Conservation (phyloP, 2,797 vertebrate genomes). For the Lepus oiostolus region DNA sequence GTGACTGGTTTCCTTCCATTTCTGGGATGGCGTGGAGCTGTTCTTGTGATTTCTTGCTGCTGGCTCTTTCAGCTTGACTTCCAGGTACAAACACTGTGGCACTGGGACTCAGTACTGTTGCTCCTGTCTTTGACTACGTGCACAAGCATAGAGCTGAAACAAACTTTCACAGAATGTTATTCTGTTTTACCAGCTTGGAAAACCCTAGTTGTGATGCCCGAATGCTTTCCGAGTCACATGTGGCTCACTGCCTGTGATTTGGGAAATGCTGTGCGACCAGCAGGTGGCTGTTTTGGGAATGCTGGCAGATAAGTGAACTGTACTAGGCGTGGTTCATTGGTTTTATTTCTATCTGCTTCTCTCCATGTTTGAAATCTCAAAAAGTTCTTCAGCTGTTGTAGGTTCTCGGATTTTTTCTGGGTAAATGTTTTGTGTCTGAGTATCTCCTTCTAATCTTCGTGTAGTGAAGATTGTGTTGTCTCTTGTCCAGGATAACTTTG, state of each 20-base stretch:
- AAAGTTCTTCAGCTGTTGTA: background rate
- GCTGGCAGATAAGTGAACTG: background rate
- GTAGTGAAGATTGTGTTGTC: background rate
- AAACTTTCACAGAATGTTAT: background rate
- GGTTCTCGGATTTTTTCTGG: constrained; percentile 3
- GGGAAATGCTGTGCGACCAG: background rate
- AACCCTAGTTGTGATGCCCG: background rate
- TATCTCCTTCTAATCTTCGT: constrained; percentile 25
- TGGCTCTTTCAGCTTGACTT: background rate
- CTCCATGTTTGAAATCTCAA: constrained; percentile 18
- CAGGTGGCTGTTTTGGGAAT: background rate
- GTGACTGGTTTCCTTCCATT: background rate
- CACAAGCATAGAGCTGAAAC: background rate
- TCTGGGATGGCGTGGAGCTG: background rate
- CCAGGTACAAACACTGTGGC: background rate
- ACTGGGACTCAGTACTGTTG: background rate
- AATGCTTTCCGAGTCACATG: background rate
- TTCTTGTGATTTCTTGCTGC: background rate
- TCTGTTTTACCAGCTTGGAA: constrained; percentile 20
- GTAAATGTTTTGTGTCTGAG: background rate
- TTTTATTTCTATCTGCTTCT: background rate
- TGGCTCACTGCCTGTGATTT: background rate
- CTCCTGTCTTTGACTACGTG: background rate
- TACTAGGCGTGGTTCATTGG: background rate
- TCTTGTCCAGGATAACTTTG: constrained; percentile 22